Conservation (phyloP, 2,797 vertebrate genomes). For the Aldrovandia affinis region DNA sequence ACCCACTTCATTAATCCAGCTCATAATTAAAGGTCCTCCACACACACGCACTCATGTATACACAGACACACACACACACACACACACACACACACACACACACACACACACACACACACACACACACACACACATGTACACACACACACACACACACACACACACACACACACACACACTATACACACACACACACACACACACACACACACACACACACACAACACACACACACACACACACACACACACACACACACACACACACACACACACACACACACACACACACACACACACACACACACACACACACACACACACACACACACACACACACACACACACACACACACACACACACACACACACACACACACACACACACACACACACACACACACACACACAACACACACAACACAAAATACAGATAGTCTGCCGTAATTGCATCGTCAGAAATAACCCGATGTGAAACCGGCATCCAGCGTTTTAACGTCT, state of each 20-base stretch:
- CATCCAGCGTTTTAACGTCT: background rate
- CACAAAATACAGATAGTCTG: slow-evolving; percentile 65
- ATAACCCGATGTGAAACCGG: background rate
- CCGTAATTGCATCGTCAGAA: background rate
- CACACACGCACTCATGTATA: background rate
- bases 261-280: background rate
- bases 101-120: background rate
- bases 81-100: background rate
- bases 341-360: background rate
- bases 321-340: too few relatives aligned
- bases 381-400: slow-evolving; percentile 62
- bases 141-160: background rate
- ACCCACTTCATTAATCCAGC: background rate
- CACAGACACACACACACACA: background rate
- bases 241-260: too few relatives aligned
- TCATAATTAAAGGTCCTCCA: background rate
- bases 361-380: background rate
- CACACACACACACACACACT: too few relatives aligned
- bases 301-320: too few relatives aligned
- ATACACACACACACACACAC: background rate
- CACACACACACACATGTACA: background rate
- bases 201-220: background rate
- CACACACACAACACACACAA: too few relatives aligned
- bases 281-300: background rate
- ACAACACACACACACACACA: too few relatives aligned